These are phyloP conservation scores for Nestor notabilis DNA, from an alignment of 2,113 vertebrate species.

Conservation along the genomic window DNA sequence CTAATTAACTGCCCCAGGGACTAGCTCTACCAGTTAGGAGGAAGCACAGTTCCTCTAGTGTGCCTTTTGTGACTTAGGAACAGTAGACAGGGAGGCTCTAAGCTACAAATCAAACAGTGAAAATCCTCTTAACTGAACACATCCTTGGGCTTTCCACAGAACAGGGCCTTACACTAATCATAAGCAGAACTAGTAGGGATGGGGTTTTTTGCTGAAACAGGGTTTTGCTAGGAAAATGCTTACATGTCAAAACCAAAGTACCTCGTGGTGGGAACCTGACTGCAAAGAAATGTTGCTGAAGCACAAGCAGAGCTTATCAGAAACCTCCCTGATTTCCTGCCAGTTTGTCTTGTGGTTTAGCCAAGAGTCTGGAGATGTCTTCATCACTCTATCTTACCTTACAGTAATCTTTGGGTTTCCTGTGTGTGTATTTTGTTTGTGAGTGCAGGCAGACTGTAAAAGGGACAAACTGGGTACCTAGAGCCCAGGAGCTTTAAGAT, in stretches of 20 bases:
- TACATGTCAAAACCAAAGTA: not conserved
- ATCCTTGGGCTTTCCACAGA: slow-evolving; percentile 45
- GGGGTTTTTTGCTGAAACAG: slow-evolving; percentile 31
- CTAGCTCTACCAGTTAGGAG: not conserved
- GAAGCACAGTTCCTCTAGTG: slow-evolving; percentile 2
- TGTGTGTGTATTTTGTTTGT: not conserved
- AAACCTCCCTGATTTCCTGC: not conserved
- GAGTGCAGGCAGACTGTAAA: not conserved
- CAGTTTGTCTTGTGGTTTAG: not conserved
- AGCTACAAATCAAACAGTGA: slow-evolving; percentile 49
- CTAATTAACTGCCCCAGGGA: slow-evolving; percentile 27
- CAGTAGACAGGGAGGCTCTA: not conserved
- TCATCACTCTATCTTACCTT: not conserved
- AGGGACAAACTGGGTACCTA: not conserved
- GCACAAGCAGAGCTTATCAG: not conserved
- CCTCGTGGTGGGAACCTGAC: not conserved
- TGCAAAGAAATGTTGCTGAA: slow-evolving; percentile 13
- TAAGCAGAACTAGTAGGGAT: not conserved
- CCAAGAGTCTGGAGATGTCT: not conserved
- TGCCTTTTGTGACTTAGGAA: slow-evolving; percentile 31
- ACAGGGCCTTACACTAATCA: slow-evolving; percentile 18
- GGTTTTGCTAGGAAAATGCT: slow-evolving; percentile 42
- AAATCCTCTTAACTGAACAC: slow-evolving; percentile 49
- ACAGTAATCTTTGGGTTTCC: not conserved
- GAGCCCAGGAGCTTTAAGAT: not conserved